phyloP scores from a whole-genome alignment of 2,888 invertebrate species.

The Drosophila falleni region DNA sequence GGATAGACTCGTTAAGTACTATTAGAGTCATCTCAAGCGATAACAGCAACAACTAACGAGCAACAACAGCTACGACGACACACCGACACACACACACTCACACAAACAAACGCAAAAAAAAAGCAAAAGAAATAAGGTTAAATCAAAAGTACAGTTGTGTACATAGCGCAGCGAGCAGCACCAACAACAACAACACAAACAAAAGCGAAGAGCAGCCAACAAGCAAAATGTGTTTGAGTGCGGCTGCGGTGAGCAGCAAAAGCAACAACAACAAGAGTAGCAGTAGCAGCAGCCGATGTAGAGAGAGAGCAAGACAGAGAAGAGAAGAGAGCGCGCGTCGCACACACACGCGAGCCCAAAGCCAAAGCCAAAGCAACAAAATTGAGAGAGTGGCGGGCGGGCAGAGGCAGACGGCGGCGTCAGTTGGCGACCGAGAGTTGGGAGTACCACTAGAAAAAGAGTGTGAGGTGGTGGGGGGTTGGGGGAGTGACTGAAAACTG shows the following conservation, averaged over 20 bases:
- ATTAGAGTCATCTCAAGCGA: slow-evolving; percentile 51
- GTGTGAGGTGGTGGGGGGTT: slow-evolving; percentile 13
- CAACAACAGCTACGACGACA: slow-evolving; percentile 46
- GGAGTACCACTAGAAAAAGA: slow-evolving; percentile 22
- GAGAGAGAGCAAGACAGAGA: slow-evolving; percentile 53
- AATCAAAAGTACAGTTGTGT: slow-evolving; percentile 84
- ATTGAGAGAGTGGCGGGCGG: slow-evolving; percentile 31
- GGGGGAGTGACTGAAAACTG: slow-evolving; percentile 49
- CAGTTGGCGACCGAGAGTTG: slow-evolving; percentile 57
- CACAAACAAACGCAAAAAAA: slow-evolving; percentile 61
- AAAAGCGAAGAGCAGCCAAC: slow-evolving; percentile 77
- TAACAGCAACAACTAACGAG: slow-evolving; percentile 53
- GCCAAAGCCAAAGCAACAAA: slow-evolving; percentile 54
- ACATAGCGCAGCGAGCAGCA: slow-evolving; percentile 78
- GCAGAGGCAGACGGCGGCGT: slow-evolving; percentile 46
- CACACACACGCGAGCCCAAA: slow-evolving; percentile 72
- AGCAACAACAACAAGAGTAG: slow-evolving; percentile 38
- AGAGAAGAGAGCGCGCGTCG: slow-evolving; percentile 66
- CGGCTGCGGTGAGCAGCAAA: slow-evolving; percentile 68
- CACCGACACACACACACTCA: slow-evolving; percentile 37
- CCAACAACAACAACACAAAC: slow-evolving; percentile 70
- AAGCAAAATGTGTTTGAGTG: slow-evolving; percentile 77
- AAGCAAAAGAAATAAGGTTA: slow-evolving; percentile 81
- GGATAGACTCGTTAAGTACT: slow-evolving; percentile 29
- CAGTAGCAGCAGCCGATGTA: slow-evolving; percentile 31